Conservation (phyloP, 2,888 invertebrate genomes). For the Cephus pulcher region DNA sequence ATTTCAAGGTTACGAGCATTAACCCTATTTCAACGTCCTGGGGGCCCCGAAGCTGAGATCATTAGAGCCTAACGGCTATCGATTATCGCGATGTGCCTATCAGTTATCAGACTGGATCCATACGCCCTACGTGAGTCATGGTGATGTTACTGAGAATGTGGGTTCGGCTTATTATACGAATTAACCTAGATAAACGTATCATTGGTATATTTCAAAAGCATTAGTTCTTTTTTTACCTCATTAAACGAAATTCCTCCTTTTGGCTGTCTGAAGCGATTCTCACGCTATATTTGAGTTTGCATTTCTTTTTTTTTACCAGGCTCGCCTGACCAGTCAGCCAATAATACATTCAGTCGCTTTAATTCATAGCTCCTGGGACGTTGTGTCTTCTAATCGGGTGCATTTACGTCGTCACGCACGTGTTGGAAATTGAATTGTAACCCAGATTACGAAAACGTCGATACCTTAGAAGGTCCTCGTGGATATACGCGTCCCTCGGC, state of each 20-base stretch:
- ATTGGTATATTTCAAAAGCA: neutral
- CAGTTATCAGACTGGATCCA: neutral
- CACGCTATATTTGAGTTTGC: neutral
- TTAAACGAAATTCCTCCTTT: neutral
- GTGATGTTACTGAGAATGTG: neutral
- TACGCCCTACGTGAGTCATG: neutral
- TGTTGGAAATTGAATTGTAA: conserved; percentile 4
- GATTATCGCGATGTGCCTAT: neutral
- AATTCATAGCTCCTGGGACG: neutral
- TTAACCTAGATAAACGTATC: neutral
- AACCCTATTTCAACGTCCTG: neutral
- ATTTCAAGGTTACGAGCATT: neutral
- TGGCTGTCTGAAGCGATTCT: neutral
- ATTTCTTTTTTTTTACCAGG: neutral
- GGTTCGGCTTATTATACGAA: neutral
- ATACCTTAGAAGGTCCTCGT: neutral
- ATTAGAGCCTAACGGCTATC: neutral
- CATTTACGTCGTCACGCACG: neutral
- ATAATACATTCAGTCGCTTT: neutral
- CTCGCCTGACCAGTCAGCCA: neutral
- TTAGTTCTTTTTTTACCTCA: neutral
- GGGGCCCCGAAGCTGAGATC: neutral
- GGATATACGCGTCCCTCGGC: neutral
- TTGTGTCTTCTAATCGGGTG: neutral
- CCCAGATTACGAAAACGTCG: conserved; percentile 5